These are phyloP conservation scores for Chondrosia reniformis DNA, from an alignment of 37 sponge, comb jelly and placozoan genomes.

Conservation along the genomic window DNA sequence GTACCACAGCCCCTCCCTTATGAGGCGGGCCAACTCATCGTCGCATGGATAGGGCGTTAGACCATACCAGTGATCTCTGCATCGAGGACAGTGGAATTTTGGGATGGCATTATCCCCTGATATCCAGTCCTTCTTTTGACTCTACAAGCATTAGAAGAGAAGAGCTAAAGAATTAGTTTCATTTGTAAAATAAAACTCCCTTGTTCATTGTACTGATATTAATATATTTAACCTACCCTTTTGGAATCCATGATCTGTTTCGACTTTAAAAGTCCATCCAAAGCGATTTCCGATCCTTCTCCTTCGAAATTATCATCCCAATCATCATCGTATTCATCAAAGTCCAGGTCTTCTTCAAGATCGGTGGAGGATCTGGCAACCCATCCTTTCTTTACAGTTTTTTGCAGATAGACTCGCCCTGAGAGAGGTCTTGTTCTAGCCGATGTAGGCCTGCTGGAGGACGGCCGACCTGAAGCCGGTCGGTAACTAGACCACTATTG, in stretches of 20 bases:
- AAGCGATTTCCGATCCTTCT: constrained; percentile 17
- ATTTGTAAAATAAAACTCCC: too few species aligned
- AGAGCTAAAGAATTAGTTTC: too few species aligned
- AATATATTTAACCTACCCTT: not conserved
- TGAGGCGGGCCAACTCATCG: constrained; percentile 68
- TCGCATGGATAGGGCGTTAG: constrained; percentile 67
- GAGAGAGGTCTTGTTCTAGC: constrained; percentile 58
- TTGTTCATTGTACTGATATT: too few species aligned
- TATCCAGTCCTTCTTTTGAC: constrained; percentile 48
- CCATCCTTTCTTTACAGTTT: constrained; percentile 54
- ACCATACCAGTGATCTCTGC: constrained; percentile 84
- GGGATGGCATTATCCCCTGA: constrained; percentile 67
- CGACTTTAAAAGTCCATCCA: constrained; percentile 58
- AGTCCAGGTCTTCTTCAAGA: not conserved
- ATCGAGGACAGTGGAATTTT: constrained; percentile 75
- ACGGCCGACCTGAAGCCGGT: not conserved
- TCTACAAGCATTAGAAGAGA: not conserved
- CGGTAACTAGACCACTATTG: too few species aligned
- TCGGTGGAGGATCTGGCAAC: constrained; percentile 40
- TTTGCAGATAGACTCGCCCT: constrained; percentile 52
- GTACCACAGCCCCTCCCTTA: constrained; percentile 62
- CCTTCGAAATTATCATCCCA: constrained; percentile 21
- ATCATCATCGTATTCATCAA: constrained; percentile 31
- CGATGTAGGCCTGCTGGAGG: constrained; percentile 38
- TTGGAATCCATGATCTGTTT: constrained; percentile 32